These are phyloP conservation scores for Leptinotarsa lineolata DNA, from an alignment of 1,140 invertebrate genomes.

Conservation along the genomic window DNA sequence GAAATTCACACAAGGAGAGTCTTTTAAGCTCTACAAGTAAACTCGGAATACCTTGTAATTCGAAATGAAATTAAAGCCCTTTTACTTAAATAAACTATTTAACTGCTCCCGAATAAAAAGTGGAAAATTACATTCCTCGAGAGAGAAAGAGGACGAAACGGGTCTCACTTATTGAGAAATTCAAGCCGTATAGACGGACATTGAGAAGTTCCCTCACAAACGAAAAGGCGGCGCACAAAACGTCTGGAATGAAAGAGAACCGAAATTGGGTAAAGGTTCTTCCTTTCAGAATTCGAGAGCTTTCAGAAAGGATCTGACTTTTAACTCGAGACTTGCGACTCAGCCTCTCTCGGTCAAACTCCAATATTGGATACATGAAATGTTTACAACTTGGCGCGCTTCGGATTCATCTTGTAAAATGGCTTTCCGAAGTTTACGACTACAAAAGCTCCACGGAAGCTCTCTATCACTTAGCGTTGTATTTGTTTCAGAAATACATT, in stretches of 20 bases:
- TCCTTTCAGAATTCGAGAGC: conserved; percentile 23
- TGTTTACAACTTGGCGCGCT: conserved; percentile 35
- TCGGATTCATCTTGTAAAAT: conserved; percentile 35
- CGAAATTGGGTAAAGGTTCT: conserved; percentile 35
- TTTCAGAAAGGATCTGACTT: conserved; percentile 21
- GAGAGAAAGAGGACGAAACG: conserved; percentile 13
- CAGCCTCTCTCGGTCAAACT: conserved; percentile 26
- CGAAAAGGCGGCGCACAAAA: conserved; percentile 12
- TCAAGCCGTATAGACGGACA: conserved; percentile 34
- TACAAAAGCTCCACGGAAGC: conserved; percentile 26
- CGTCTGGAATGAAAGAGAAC: conserved; percentile 26
- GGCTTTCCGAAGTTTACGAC: conserved; percentile 33
- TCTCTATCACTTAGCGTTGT: too few species aligned
- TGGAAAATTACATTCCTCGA: conserved; percentile 31
- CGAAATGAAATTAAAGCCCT: background rate
- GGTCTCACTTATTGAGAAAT: conserved; percentile 34
- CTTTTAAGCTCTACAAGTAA: background rate
- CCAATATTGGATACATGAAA: conserved; percentile 39
- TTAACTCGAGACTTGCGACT: conserved; percentile 20
- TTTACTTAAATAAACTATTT: conserved; percentile 29
- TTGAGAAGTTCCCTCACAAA: conserved; percentile 31
- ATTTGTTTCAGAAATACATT: too few species aligned
- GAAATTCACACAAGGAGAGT: background rate
- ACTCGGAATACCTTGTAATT: background rate
- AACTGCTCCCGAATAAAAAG: conserved; percentile 25